Conservation (phyloP, 2,888 invertebrate species). For the Dynastes maya region DNA sequence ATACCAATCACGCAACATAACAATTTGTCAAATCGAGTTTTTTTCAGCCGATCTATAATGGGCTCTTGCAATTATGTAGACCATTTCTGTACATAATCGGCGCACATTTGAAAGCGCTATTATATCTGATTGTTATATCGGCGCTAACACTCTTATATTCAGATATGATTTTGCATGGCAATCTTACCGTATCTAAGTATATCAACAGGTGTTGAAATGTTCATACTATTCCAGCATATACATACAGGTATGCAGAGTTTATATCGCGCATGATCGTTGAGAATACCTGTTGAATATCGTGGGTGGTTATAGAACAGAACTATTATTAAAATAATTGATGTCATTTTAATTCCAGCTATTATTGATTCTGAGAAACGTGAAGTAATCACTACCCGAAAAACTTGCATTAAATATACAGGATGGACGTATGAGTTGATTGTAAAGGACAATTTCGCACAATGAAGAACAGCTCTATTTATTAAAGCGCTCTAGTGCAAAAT, state of each 20-base stretch:
- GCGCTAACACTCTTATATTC: conserved; percentile 7
- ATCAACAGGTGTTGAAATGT: conserved; percentile 35
- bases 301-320: conserved; percentile 55
- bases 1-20: not conserved
- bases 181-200: conserved; percentile 27
- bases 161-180: conserved; percentile 41
- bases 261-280: not conserved
- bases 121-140: conserved; percentile 35
- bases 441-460: no score
- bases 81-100: conserved; percentile 3
- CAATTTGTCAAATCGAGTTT: conserved; percentile 14
- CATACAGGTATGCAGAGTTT: conserved; percentile 1
- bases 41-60: not conserved
- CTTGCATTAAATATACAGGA: conserved; percentile 9
- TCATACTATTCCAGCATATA: not conserved
- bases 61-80: conserved; percentile 5
- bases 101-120: conserved; percentile 11
- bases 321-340: conserved; percentile 60
- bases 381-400: conserved; percentile 30
- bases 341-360: conserved; percentile 61
- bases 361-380: conserved; percentile 53
- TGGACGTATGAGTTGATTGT: no score
- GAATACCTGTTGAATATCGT: conserved; percentile 44
- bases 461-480: no score
- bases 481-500: no score